Percentiles rank a stretch among this genome's conserved stretches.
These are phyloP conservation scores for Pandemis corylana DNA, from an alignment of 2,888 invertebrate genomes.

Conservation along the genomic window DNA sequence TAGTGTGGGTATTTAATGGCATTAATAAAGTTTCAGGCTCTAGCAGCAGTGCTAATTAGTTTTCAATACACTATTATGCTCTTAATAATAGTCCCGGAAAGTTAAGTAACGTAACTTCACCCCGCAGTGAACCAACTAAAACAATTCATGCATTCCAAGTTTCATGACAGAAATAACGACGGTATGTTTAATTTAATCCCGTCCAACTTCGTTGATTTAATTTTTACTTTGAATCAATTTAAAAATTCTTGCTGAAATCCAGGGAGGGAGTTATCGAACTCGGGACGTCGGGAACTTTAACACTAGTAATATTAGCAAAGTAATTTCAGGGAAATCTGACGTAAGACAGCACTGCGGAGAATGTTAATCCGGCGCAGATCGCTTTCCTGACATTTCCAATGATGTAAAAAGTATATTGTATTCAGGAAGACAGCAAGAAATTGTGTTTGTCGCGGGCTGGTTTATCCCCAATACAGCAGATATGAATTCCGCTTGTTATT, in stretches of 20 bases:
- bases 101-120: constrained; percentile 33
- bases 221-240: constrained; percentile 83
- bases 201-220: constrained; percentile 79
- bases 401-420: constrained; percentile 29
- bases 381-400: constrained; percentile 19
- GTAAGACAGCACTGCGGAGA: constrained; percentile 43
- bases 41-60: constrained; percentile 21
- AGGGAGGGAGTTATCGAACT: constrained; percentile 78
- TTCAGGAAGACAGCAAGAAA: constrained; percentile 31
- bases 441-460: constrained; percentile 28
- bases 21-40: constrained; percentile 23
- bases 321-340: constrained; percentile 69
- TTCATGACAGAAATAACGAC: constrained; percentile 77
- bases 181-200: constrained; percentile 75
- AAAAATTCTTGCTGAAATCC: constrained; percentile 78
- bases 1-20: constrained; percentile 7
- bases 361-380: constrained; percentile 34
- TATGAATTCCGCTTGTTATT: constrained; percentile 45
- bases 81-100: constrained; percentile 16
- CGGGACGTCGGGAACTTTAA: constrained; percentile 72
- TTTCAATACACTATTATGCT: constrained; percentile 35
- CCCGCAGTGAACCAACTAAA: constrained; percentile 24
- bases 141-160: constrained; percentile 60
- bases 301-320: constrained; percentile 76
- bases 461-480: constrained; percentile 34